Evolutionary conservation across 2,113 vertebrate genomes (phyloP).

Genomic region (Hydrochoerus hydrochaeris): DNA sequence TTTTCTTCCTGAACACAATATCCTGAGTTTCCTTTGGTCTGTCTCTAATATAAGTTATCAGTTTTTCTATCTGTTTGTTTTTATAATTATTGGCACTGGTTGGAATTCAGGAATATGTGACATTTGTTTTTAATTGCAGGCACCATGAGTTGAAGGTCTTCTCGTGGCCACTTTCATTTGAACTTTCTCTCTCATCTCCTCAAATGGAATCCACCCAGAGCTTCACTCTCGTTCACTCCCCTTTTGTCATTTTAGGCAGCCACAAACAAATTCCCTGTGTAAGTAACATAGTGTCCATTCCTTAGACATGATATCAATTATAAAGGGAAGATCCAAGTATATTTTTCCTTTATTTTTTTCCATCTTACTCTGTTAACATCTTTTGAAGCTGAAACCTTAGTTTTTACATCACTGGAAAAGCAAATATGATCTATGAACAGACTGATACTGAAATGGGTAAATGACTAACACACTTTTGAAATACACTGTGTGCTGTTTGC

Average conservation of each 20-base stretch:
- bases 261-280: neutral
- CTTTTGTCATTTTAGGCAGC: neutral
- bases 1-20: neutral
- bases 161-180: neutral
- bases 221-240: neutral
- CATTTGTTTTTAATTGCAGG: neutral
- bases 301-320: neutral
- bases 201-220: neutral
- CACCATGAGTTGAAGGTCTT: neutral
- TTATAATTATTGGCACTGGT: neutral
- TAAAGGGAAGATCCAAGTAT: neutral
- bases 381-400: neutral
- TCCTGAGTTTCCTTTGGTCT: neutral
- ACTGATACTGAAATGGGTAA: neutral
- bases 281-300: neutral
- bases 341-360: neutral
- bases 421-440: neutral
- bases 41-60: neutral
- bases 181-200: neutral
- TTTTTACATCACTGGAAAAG: neutral
- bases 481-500: neutral
- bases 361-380: neutral
- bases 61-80: neutral
- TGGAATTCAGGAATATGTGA: too few species aligned
- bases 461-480: neutral